These are phyloP conservation scores for Dipodomys ordii DNA, from an alignment of 2,113 vertebrate species.

Conservation along the genomic window DNA sequence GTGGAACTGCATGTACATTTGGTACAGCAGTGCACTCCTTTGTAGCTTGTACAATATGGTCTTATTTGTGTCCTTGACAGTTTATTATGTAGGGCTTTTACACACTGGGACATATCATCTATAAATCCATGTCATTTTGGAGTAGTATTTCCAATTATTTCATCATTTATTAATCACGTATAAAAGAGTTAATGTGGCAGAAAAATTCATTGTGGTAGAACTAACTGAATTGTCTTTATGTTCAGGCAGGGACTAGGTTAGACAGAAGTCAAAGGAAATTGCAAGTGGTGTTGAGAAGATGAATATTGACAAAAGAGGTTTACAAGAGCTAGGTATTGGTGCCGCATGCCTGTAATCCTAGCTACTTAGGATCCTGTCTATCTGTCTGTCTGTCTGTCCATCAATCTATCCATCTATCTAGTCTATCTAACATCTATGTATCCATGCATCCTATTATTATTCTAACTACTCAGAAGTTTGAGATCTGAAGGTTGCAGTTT, in stretches of 20 bases:
- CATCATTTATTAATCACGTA: neutral
- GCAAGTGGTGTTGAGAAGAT: neutral
- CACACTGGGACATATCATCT: neutral
- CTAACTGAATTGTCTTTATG: no score
- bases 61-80: neutral
- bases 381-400: no score
- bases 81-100: neutral
- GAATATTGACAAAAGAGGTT: neutral
- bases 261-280: neutral
- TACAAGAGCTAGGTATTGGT: no score
- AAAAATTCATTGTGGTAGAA: neutral
- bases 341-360: no score
- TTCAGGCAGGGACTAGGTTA: neutral
- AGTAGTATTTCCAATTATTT: neutral
- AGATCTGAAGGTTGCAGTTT: no score
- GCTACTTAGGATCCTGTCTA: no score
- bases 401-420: no score
- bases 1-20: neutral
- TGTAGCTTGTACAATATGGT: fast-evolving
- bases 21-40: neutral
- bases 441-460: no score
- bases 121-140: neutral
- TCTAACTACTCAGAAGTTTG: no score
- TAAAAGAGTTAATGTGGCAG: neutral
- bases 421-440: no score